phyloP scores from a whole-genome alignment of 2,797 vertebrate genomes.

The Carcharodon carcharias region DNA sequence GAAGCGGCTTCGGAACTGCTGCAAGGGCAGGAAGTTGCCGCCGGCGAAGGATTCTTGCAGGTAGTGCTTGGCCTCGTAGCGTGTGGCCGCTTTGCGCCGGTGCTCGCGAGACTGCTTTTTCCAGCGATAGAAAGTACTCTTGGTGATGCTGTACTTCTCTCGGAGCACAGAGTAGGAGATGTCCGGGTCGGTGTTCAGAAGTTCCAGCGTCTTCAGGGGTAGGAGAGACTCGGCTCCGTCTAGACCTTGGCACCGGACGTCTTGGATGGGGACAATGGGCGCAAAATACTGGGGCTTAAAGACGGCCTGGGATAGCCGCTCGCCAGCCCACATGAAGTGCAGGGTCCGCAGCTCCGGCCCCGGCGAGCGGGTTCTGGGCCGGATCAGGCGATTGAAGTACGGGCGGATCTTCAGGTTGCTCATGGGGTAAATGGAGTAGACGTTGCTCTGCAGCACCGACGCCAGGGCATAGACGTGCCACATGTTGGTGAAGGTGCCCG shows the following conservation, averaged over 20 bases:
- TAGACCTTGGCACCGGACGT: conserved; percentile 48
- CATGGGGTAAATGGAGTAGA: conserved; percentile 94
- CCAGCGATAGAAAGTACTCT: conserved; percentile 92
- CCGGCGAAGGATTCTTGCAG: conserved; percentile 77
- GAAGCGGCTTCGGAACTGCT: conserved; percentile 81
- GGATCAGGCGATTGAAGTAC: conserved; percentile 85
- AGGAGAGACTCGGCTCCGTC: conserved; percentile 49
- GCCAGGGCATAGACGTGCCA: conserved; percentile 89
- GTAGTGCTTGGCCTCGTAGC: conserved; percentile 88
- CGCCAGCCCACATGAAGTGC: conserved; percentile 92
- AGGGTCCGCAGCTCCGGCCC: conserved; percentile 61
- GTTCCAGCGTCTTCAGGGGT: conserved; percentile 58
- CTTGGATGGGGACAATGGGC: conserved; percentile 67
- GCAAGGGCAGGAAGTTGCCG: conserved; percentile 75
- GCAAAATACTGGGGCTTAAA: conserved; percentile 83
- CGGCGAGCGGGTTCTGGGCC: conserved; percentile 63
- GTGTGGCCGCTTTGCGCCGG: conserved; percentile 74
- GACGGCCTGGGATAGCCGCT: conserved; percentile 62
- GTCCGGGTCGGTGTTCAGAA: conserved; percentile 60
- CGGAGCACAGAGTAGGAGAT: conserved; percentile 75
- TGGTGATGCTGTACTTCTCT: conserved; percentile 80
- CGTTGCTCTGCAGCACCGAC: conserved; percentile 77
- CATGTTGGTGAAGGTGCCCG: conserved; percentile 86
- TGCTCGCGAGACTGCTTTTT: conserved; percentile 81
- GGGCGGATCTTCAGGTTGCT: conserved; percentile 89